A percentile compares a stretch with the other conserved stretches of the same genome.
phyloP scores from a whole-genome alignment of 2,888 invertebrate genomes.

The Andrena camellia region DNA sequence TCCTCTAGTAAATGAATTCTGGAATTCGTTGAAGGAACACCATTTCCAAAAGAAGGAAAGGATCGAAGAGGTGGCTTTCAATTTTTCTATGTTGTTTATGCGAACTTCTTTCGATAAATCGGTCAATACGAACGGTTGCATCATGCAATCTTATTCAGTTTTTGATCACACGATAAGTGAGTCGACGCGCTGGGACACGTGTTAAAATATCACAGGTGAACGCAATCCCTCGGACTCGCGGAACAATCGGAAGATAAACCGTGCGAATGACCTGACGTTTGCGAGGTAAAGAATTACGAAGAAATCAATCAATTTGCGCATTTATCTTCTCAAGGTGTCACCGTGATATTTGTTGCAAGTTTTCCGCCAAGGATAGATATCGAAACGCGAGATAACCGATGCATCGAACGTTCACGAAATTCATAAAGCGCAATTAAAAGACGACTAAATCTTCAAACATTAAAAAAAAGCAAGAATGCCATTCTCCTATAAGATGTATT shows the following conservation, averaged over 20 bases:
- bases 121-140: neutral
- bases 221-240: neutral
- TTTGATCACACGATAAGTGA: constrained; percentile 13
- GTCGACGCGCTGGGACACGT: neutral
- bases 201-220: constrained; percentile 7
- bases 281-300: constrained; percentile 22
- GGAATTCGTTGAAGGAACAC: neutral
- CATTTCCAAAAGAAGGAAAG: neutral
- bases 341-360: neutral
- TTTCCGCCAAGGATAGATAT: neutral
- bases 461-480: neutral
- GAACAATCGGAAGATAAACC: constrained; percentile 47
- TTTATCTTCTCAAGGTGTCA: constrained; percentile 20
- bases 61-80: neutral
- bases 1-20: neutral
- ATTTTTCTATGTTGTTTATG: neutral
- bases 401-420: neutral
- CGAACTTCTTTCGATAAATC: neutral
- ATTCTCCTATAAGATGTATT: neutral
- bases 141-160: neutral
- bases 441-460: neutral
- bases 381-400: neutral
- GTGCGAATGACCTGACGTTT: constrained; percentile 45
- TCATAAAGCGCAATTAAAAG: neutral
- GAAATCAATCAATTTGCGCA: neutral